phyloP scores from a whole-genome alignment of 2,888 invertebrate genomes.

The Amblyteles armatorius region DNA sequence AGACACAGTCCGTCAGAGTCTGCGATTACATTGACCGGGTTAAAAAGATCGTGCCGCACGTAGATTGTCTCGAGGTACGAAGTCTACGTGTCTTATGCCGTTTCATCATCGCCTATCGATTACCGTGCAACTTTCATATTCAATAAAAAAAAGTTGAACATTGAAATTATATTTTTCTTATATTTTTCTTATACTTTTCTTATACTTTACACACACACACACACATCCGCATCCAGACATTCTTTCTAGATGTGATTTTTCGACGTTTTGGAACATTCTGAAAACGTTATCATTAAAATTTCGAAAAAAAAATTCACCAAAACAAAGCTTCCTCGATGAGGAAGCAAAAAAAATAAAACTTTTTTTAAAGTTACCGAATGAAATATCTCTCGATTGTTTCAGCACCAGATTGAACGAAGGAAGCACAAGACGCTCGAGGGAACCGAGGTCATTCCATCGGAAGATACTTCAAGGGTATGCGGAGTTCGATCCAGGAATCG shows the following conservation, averaged over 20 bases:
- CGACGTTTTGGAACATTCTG: no score
- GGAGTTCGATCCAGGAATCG: not conserved
- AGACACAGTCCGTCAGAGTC: not conserved
- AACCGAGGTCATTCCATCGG: not conserved
- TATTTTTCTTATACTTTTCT: no score
- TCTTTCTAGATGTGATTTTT: no score
- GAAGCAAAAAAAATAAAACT: not conserved
- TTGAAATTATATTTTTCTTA: no score
- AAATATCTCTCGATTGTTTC: not conserved
- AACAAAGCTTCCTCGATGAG: not conserved
- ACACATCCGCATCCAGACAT: no score
- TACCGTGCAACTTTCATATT: not conserved
- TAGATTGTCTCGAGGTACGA: constrained; percentile 40
- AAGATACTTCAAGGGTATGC: not conserved
- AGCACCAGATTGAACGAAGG: constrained; percentile 1
- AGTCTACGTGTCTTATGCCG: constrained; percentile 30
- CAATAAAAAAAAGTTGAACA: not conserved
- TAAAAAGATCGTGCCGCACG: constrained; percentile 23
- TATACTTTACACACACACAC: no score
- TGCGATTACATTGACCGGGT: constrained; percentile 23
- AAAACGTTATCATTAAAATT: no score
- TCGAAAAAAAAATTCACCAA: not conserved
- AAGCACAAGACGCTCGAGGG: not conserved
- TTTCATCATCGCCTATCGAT: not conserved
- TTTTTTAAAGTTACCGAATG: not conserved